Conservation (phyloP, 2,797 vertebrate species). For the Zalophus californianus region DNA sequence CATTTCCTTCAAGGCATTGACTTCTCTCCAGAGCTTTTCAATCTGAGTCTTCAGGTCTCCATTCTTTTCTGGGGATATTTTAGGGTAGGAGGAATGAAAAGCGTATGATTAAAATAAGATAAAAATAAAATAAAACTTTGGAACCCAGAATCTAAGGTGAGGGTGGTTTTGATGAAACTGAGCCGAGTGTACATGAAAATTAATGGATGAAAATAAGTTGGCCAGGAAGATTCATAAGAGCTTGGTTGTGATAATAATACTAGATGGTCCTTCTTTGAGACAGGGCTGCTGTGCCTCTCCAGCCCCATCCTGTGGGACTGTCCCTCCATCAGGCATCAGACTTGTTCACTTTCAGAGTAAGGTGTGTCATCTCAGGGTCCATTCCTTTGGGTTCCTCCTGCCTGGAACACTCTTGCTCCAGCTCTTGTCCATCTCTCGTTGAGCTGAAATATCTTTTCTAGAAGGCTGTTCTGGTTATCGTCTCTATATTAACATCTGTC, state of each 20-base stretch:
- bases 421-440: neutral
- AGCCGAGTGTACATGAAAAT: neutral
- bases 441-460: neutral
- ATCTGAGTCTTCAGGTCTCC: conserved; percentile 94
- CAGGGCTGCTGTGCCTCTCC: rapidly evolving
- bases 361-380: neutral
- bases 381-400: neutral
- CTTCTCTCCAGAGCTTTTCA: conserved; percentile 96
- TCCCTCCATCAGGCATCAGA: neutral
- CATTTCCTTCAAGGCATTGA: conserved; percentile 97
- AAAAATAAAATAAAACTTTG: conserved; percentile 8
- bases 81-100: neutral
- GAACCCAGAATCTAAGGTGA: neutral
- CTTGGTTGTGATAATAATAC: neutral
- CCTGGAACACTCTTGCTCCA: neutral
- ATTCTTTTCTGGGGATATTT: conserved; percentile 88
- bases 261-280: neutral
- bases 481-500: neutral
- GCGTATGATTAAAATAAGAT: conserved; percentile 19
- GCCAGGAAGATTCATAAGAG: neutral
- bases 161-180: neutral
- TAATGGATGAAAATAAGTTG: neutral
- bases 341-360: neutral
- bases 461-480: neutral
- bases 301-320: too few relatives aligned